Percentiles rank a stretch among this genome's conserved stretches.
Evolutionary conservation across 2,113 vertebrate genomes (phyloP).

Genomic region (Ophthalmolycus amberensis): DNA sequence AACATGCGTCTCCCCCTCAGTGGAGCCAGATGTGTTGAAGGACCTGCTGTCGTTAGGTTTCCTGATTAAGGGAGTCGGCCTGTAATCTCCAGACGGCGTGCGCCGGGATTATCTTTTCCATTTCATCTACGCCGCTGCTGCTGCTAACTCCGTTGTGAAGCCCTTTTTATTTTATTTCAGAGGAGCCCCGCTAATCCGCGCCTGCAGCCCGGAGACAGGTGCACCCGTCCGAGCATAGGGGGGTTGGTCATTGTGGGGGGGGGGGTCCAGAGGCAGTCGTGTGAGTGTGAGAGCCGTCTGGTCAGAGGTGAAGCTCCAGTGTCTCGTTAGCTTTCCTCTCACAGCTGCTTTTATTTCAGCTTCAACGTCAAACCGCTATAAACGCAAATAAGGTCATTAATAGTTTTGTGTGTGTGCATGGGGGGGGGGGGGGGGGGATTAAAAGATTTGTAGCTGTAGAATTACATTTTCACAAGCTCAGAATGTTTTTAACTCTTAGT

Average conservation of each 20-base stretch:
- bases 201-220: conserved; percentile 58
- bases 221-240: conserved; percentile 14
- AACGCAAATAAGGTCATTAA: too few species aligned
- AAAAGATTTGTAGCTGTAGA: too few species aligned
- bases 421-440: too few species aligned
- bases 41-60: conserved; percentile 46
- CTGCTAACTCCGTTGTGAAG: conserved; percentile 68
- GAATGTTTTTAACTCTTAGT: too few species aligned
- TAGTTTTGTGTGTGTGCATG: too few species aligned
- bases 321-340: conserved; percentile 14
- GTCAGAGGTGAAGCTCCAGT: conserved; percentile 21
- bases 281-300: background rate
- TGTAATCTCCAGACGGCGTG: conserved; percentile 60
- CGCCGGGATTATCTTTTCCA: conserved; percentile 67
- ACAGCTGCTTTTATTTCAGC: background rate
- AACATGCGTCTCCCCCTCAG: background rate
- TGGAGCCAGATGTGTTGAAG: conserved; percentile 39
- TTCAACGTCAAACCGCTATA: too few species aligned
- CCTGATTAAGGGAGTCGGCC: conserved; percentile 18
- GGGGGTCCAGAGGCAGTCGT: conserved; percentile 11
- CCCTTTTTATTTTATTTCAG: conserved; percentile 35
- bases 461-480: too few species aligned
- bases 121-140: conserved; percentile 40
- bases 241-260: conserved; percentile 4
- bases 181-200: conserved; percentile 58